Percentiles rank a stretch among this genome's conserved stretches.
phyloP scores from a whole-genome alignment of 2,888 invertebrate species.

The Mesopsocus fuscifrons region DNA sequence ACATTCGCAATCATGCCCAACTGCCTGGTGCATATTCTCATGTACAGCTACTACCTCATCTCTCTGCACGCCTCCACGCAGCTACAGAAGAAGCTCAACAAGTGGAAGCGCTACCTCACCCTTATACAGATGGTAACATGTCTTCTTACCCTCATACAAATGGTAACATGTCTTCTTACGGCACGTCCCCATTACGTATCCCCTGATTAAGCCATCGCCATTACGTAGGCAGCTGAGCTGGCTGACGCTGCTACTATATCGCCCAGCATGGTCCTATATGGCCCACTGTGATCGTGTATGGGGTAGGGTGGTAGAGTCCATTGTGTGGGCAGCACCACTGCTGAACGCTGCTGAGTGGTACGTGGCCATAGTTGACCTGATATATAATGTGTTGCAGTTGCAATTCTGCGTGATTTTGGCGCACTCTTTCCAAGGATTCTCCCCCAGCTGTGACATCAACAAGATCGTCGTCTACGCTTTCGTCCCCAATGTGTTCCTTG shows the following conservation, averaged over 20 bases:
- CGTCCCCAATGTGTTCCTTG: constrained; percentile 38
- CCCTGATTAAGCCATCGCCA: too few species aligned
- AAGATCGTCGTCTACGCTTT: constrained; percentile 32
- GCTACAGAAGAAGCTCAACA: constrained; percentile 32
- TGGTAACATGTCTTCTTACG: constrained; percentile 43
- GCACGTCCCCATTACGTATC: too few species aligned
- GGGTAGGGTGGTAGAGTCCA: too few species aligned
- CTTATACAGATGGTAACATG: constrained; percentile 46
- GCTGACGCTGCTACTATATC: too few species aligned
- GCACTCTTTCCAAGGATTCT: constrained; percentile 33
- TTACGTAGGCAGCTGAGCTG: too few species aligned
- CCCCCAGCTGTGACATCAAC: constrained; percentile 35
- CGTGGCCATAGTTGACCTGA: too few species aligned
- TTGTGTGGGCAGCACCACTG: too few species aligned
- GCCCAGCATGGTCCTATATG: too few species aligned
- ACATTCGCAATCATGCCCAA: constrained; percentile 46
- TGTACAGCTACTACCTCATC: constrained; percentile 56
- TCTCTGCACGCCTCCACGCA: constrained; percentile 35
- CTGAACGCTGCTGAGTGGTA: too few species aligned
- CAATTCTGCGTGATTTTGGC: constrained; percentile 45
- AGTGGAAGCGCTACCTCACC: constrained; percentile 36
- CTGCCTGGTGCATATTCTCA: constrained; percentile 47
- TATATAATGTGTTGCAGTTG: too few species aligned
- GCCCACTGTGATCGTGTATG: too few species aligned
- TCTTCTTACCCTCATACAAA: constrained; percentile 39